A percentile compares a stretch with the other conserved stretches of the same genome.
Evolutionary conservation across 2,888 invertebrate genomes (phyloP).

Genomic region (Euzophera pinguis): DNA sequence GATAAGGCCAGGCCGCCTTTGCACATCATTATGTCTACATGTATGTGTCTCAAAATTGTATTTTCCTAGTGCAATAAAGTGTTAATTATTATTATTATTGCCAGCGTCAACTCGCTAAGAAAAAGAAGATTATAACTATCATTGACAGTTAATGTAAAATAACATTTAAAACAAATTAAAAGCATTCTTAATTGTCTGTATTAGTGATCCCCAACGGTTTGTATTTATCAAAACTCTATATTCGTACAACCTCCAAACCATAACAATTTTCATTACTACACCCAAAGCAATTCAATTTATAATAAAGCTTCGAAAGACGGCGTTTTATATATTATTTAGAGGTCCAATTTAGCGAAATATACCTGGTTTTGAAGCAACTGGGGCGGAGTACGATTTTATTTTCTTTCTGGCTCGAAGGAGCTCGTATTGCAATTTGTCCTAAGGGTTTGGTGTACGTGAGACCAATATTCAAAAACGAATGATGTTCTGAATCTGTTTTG

Average conservation of each 20-base stretch:
- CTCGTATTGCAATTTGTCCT: conserved; percentile 62
- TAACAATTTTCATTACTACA: conserved; percentile 18
- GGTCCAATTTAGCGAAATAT: conserved; percentile 62
- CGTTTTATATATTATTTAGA: conserved; percentile 53
- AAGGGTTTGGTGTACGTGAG: conserved; percentile 67
- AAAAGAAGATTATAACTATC: too few species aligned
- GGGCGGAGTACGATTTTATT: conserved; percentile 66
- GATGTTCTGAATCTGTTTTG: conserved; percentile 68
- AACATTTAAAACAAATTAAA: too few species aligned
- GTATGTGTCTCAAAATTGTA: too few species aligned
- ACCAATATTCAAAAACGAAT: conserved; percentile 71
- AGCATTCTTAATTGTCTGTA: too few species aligned
- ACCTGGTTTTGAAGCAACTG: conserved; percentile 57
- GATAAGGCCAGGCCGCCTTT: too few species aligned
- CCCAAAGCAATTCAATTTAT: conserved; percentile 30
- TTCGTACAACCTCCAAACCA: conserved; percentile 1
- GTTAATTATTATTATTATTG: too few species aligned
- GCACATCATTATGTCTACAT: too few species aligned
- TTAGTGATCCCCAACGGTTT: too few species aligned
- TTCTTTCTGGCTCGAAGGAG: conserved; percentile 44
- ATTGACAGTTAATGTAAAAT: too few species aligned
- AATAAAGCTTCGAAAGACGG: conserved; percentile 33
- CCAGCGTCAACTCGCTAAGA: too few species aligned
- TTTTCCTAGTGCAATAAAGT: too few species aligned
- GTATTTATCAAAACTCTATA: too few species aligned